Evolutionary conservation across 2,113 vertebrate genomes (phyloP).

Genomic region (Micromys minutus): DNA sequence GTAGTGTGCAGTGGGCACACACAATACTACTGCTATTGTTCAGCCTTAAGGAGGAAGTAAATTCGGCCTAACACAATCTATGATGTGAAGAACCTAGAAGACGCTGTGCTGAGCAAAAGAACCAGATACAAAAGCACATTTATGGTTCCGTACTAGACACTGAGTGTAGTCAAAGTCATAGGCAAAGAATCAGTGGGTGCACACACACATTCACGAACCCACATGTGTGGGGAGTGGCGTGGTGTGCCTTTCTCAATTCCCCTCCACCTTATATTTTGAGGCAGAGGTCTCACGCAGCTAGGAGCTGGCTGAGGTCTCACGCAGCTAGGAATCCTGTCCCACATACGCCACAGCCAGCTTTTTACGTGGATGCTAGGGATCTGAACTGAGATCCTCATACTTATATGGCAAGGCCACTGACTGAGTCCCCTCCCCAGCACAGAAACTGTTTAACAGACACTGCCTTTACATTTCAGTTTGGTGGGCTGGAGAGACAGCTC

Average conservation of each 20-base stretch:
- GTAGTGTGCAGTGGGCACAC: not conserved
- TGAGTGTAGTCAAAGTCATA: not conserved
- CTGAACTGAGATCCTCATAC: too few species aligned
- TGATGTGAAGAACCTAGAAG: not conserved
- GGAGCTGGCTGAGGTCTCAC: not conserved
- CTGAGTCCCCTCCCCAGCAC: not conserved
- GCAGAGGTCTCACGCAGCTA: not conserved
- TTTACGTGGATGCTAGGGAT: not conserved
- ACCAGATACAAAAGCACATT: not conserved
- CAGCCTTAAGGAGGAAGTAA: not conserved
- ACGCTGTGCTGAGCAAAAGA: slow-evolving; percentile 17
- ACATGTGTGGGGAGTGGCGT: too few species aligned
- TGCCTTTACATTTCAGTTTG: not conserved
- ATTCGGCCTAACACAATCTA: not conserved
- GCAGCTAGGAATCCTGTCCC: not conserved
- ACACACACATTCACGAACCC: not conserved
- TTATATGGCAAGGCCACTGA: not conserved
- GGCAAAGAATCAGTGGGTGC: not conserved
- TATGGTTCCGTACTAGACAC: not conserved
- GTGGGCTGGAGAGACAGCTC: not conserved
- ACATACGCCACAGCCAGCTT: not conserved
- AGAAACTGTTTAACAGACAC: not conserved
- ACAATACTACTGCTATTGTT: not conserved
- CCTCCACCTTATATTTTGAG: not conserved
- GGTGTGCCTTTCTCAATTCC: too few species aligned